A percentile compares a stretch with the other conserved stretches of the same genome.
Evolutionary conservation across 2,888 invertebrate genomes (phyloP).

Genomic region (Epinotia ramella): DNA sequence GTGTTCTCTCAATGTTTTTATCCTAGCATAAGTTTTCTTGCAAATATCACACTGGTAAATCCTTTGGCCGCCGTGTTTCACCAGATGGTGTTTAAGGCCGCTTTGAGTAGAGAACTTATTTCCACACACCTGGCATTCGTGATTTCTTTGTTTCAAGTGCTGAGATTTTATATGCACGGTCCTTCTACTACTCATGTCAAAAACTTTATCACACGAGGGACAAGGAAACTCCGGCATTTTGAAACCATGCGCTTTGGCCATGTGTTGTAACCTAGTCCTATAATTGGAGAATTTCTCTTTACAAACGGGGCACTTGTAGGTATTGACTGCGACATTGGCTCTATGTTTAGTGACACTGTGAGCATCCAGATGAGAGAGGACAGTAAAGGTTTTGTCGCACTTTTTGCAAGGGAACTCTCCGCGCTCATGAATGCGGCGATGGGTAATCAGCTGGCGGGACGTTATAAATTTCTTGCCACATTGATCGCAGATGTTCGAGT

Average conservation of each 20-base stretch:
- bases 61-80: conserved; percentile 82
- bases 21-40: conserved; percentile 76
- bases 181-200: conserved; percentile 73
- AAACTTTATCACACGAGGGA: conserved; percentile 74
- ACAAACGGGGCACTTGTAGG: conserved; percentile 78
- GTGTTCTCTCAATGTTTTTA: conserved; percentile 78
- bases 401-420: conserved; percentile 74
- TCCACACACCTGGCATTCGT: conserved; percentile 79
- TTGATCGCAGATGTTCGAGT: conserved; percentile 77
- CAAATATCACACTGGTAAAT: conserved; percentile 85
- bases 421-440: conserved; percentile 70
- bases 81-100: conserved; percentile 82
- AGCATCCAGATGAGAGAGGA: conserved; percentile 68
- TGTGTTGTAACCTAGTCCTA: conserved; percentile 73
- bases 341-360: conserved; percentile 73
- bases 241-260: conserved; percentile 71
- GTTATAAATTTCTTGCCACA: conserved; percentile 78
- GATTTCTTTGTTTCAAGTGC: conserved; percentile 78
- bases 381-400: conserved; percentile 68
- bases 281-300: conserved; percentile 77
- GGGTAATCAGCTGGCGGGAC: conserved; percentile 72
- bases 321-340: conserved; percentile 63
- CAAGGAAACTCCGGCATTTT: conserved; percentile 76
- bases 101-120: conserved; percentile 84
- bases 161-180: conserved; percentile 75